Evolutionary conservation across 2,113 vertebrate species (phyloP), one percentile per base, ranked within the genome.

Genomic region (Paracanthobrama guichenoti): DNA sequence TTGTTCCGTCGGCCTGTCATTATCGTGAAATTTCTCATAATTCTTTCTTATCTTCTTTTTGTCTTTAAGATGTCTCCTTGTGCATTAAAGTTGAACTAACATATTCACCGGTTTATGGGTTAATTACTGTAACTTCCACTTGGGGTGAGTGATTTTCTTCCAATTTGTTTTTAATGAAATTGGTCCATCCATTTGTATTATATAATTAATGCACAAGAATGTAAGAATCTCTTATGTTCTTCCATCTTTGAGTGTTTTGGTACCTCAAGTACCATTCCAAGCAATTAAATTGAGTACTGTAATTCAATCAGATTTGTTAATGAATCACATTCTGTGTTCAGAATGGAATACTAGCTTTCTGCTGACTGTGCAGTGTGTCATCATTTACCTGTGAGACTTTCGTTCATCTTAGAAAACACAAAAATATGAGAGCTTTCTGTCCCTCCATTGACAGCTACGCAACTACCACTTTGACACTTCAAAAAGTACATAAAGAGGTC

Each of bases 1-100:
- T 88, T 75, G 85, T 89, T 90, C 81, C 81, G 85, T 72, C 83
- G 74, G 31, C 42, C 20, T 59, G 59, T 53, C 53, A 42, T 72
- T 87, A 74, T 50, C 14, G 2, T 14, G 18, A 55, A 85, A 77
- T 42, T 71, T 83, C 60, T 64, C 60, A 28, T 66, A 64, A 50
- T 80, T 66, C 18, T 20, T 80, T 48, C 7, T 80, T 42, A 50
- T 80, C 24, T 26, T 31, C 24, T 50, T 18, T 28, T 64, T 79
- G 59, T 62, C 55, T 79, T 60, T 26, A 26, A 24, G 24, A 53
- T 75, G n/a, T 50, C n/a, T 28, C 24, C 42, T 80, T 66, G n/a
- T 13, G 44, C 42, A 67, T 80, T 28, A 35, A 35, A 67, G 79
- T 31, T 67, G 79, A 67, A 62, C 79, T 50, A 50, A 50, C 62